Percentiles rank a stretch among this genome's conserved stretches.
phyloP scores from a whole-genome alignment of 2,797 vertebrate genomes.

The Ptychadena robeensis region DNA sequence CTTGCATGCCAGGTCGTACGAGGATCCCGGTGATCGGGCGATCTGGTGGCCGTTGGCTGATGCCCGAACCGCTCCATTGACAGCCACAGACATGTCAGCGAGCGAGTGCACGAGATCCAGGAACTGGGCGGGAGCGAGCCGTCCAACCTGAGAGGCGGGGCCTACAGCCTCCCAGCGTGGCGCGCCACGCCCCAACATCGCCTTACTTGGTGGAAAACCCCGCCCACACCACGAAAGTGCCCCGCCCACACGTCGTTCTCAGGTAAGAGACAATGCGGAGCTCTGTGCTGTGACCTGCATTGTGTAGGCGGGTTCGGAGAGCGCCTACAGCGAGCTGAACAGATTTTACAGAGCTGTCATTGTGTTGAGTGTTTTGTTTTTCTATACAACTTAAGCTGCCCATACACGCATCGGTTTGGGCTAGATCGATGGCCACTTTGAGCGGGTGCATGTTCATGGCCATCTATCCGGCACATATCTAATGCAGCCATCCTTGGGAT shows the following conservation, averaged over 20 bases:
- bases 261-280: no score
- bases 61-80: not conserved
- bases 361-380: no score
- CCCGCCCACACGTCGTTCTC: not conserved
- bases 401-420: no score
- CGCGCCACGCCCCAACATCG: not conserved
- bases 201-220: not conserved
- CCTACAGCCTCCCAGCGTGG: not conserved
- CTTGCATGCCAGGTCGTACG: slow-evolving; percentile 35
- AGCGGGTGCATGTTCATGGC: no score
- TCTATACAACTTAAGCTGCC: no score
- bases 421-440: no score
- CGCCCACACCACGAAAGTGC: not conserved
- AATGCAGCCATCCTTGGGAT: no score
- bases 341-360: no score
- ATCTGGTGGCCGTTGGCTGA: not conserved
- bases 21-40: not conserved
- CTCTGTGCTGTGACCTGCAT: no score
- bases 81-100: not conserved
- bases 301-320: no score
- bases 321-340: no score
- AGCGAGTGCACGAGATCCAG: slow-evolving; percentile 19
- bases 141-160: not conserved
- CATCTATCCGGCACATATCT: no score
- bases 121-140: slow-evolving; percentile 34